Conservation (phyloP, 1,140 invertebrate species). For the Pentalonia nigronervosa region DNA sequence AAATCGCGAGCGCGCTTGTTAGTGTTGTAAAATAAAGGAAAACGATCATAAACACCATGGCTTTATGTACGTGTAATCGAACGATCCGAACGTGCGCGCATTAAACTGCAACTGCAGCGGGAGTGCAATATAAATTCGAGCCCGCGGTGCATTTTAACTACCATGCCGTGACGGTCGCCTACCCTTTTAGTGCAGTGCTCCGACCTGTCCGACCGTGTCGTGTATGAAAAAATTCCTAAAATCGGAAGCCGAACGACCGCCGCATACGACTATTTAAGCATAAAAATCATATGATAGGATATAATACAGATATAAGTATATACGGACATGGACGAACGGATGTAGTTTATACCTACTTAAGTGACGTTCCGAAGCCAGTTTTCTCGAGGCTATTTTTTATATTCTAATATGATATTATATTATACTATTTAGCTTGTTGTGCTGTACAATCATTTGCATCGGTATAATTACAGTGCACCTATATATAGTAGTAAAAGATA, state of each 20-base stretch:
- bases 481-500: not conserved
- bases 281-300: not conserved
- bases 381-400: not conserved
- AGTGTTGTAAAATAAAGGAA: slow-evolving; percentile 9
- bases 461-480: not conserved
- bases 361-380: not conserved
- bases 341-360: not conserved
- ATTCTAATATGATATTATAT: not conserved
- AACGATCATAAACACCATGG: not conserved
- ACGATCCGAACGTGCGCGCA: not conserved
- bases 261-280: not conserved
- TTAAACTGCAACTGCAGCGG: not conserved
- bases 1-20: not conserved
- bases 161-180: not conserved
- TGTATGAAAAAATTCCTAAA: not conserved
- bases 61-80: not conserved
- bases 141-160: slow-evolving; percentile 25
- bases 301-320: not conserved
- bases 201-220: not conserved
- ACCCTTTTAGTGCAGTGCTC: not conserved
- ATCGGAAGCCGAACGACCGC: not conserved
- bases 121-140: slow-evolving; percentile 12
- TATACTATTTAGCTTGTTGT: not conserved
- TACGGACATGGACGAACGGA: not conserved
- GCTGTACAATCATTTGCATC: not conserved